Conservation (phyloP, 2,888 invertebrate species). For the Conops quadrifasciatus region DNA sequence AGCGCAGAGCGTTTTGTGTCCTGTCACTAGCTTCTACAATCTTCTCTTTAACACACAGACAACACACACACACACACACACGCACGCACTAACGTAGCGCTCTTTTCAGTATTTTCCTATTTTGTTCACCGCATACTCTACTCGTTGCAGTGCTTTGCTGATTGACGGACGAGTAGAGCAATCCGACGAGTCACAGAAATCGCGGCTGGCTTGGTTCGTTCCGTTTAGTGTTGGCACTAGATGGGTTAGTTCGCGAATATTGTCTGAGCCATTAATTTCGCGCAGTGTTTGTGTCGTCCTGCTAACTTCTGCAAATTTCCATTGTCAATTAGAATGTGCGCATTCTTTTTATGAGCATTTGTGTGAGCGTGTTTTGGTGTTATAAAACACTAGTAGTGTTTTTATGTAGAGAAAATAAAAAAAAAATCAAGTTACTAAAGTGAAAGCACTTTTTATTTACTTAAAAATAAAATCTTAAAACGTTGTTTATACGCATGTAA, state of each 20-base stretch:
- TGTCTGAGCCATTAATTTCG: not conserved
- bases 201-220: too few species aligned
- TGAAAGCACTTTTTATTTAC: too few species aligned
- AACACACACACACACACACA: too few species aligned
- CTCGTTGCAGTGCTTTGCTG: too few species aligned
- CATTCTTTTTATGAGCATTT: constrained; percentile 42
- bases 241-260: not conserved
- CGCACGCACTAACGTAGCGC: too few species aligned
- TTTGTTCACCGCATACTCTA: too few species aligned
- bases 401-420: constrained; percentile 26
- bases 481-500: too few species aligned
- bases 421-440: too few species aligned
- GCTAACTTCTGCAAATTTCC: not conserved
- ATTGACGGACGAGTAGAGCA: too few species aligned
- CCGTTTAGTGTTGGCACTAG: not conserved
- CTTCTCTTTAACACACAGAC: not conserved
- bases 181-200: too few species aligned
- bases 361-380: constrained; percentile 36
- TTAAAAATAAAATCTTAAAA: too few species aligned
- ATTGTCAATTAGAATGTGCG: constrained; percentile 26
- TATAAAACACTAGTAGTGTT: constrained; percentile 30
- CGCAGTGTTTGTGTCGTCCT: not conserved
- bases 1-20: not conserved
- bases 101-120: too few species aligned
- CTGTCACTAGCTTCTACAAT: not conserved